phyloP scores from a whole-genome alignment of 2,888 invertebrate genomes.

The Stenolophus ochropezus region DNA sequence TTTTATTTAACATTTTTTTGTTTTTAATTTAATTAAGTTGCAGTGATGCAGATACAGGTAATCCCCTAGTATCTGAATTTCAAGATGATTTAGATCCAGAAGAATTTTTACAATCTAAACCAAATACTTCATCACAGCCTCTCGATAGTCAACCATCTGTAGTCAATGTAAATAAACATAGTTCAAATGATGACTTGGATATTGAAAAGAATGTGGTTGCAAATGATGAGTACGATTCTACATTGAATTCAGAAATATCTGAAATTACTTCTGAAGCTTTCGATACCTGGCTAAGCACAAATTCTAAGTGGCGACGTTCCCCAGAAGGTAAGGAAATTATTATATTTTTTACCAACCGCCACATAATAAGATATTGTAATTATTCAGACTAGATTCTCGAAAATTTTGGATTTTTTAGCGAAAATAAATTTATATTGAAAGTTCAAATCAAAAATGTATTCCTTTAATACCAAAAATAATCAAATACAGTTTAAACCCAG shows the following conservation, averaged over 20 bases:
- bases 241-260: slow-evolving; percentile 72
- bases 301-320: slow-evolving; percentile 82
- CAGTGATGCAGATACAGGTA: slow-evolving; percentile 83
- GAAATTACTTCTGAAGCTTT: slow-evolving; percentile 74
- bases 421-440: too few relatives aligned
- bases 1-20: slow-evolving; percentile 49
- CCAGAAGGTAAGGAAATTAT: slow-evolving; percentile 79
- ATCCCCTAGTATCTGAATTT: slow-evolving; percentile 88
- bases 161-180: slow-evolving; percentile 69
- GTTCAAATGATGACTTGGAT: slow-evolving; percentile 64
- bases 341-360: too few relatives aligned
- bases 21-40: not conserved
- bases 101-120: slow-evolving; percentile 72
- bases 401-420: too few relatives aligned
- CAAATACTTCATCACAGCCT: slow-evolving; percentile 66
- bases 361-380: too few relatives aligned
- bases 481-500: too few relatives aligned
- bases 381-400: too few relatives aligned
- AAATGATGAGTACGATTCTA: slow-evolving; percentile 72
- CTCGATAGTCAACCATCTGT: slow-evolving; percentile 69
- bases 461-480: too few relatives aligned
- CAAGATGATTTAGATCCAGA: slow-evolving; percentile 89
- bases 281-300: slow-evolving; percentile 79
- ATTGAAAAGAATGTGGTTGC: slow-evolving; percentile 65
- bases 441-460: too few relatives aligned